These are phyloP conservation scores for Telmatochromis bifrenatus DNA, from an alignment of 2,113 vertebrate genomes.

Conservation along the genomic window DNA sequence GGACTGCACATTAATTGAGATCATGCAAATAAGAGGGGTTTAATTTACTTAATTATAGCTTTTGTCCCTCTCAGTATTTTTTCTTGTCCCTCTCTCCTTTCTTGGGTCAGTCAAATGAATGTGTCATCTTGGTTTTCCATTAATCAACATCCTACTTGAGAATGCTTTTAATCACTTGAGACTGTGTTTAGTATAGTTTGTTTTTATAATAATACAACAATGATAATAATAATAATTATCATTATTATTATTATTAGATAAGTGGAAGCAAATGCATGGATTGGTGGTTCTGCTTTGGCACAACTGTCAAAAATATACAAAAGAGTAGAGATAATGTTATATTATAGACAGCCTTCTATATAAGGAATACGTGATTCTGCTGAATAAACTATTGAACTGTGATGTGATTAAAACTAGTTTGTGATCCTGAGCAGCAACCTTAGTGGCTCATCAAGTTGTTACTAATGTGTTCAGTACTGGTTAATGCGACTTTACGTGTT, in stretches of 20 bases:
- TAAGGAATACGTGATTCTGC: neutral
- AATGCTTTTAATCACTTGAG: neutral
- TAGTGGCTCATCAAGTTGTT: neutral
- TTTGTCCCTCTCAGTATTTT: neutral
- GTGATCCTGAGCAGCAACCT: neutral
- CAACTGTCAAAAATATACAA: neutral
- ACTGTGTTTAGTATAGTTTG: neutral
- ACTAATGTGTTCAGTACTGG: neutral
- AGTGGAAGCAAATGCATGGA: neutral
- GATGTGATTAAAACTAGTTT: neutral
- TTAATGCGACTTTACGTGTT: neutral
- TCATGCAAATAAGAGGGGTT: conserved; percentile 57
- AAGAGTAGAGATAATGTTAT: neutral
- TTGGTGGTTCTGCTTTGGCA: neutral
- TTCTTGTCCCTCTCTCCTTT: conserved; percentile 1
- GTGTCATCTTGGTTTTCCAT: conserved; percentile 24
- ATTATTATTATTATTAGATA: neutral
- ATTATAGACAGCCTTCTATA: neutral
- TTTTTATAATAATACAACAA: neutral
- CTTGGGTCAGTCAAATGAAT: conserved; percentile 11
- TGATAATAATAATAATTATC: neutral
- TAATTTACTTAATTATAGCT: conserved; percentile 53
- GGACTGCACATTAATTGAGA: conserved; percentile 57
- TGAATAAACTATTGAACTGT: neutral
- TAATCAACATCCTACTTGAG: neutral